Evolutionary conservation across 2,113 vertebrate genomes (phyloP).

Genomic region (Neodon shergylaensis): DNA sequence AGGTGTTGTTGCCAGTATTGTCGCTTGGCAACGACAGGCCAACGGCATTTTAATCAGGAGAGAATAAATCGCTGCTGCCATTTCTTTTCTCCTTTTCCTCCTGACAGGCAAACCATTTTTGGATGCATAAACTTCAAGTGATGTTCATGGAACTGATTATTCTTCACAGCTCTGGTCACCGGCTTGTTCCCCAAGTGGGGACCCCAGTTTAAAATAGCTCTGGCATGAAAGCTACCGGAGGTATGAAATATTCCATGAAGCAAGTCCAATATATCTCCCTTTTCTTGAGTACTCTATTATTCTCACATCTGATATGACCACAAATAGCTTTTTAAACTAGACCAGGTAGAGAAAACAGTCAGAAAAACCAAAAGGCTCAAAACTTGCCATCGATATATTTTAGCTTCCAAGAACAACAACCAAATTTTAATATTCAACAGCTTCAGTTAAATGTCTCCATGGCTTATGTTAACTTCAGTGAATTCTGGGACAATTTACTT

Average conservation of each 20-base stretch:
- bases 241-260: constrained; percentile 53
- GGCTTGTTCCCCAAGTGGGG: neutral
- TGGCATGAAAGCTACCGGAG: neutral
- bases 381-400: neutral
- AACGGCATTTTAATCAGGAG: neutral
- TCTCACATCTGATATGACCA: constrained; percentile 35
- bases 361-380: constrained; percentile 24
- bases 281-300: constrained; percentile 32
- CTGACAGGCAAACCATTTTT: neutral
- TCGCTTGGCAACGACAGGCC: neutral
- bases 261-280: neutral
- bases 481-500: neutral
- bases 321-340: constrained; percentile 56
- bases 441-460: neutral
- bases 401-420: constrained; percentile 26
- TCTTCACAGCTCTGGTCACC: neutral
- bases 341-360: constrained; percentile 35
- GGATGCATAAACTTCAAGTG: neutral
- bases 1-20: neutral
- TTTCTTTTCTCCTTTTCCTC: neutral
- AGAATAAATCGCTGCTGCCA: neutral
- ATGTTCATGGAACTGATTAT: neutral
- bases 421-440: constrained; percentile 25
- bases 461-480: neutral
- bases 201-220: constrained; percentile 55